A percentile compares a stretch with the other conserved stretches of the same genome.
phyloP scores from a whole-genome alignment of 2,888 invertebrate species.

The Thereva unica region DNA sequence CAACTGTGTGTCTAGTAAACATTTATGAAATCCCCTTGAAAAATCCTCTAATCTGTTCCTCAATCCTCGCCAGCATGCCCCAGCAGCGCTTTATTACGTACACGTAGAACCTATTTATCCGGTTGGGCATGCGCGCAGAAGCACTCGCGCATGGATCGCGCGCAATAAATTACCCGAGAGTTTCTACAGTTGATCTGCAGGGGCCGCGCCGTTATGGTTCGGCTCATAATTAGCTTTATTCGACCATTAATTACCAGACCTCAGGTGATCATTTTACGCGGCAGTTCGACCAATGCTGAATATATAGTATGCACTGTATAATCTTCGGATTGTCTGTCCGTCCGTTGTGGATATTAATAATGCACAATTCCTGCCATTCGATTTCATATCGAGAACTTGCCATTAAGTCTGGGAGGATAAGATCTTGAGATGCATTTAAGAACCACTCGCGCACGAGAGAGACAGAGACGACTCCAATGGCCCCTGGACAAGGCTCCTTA shows the following conservation, averaged over 20 bases:
- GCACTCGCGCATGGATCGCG: conserved; percentile 1
- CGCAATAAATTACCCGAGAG: conserved; percentile 11
- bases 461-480: conserved; percentile 2
- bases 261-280: neutral
- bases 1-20: too few species aligned
- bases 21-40: too few species aligned
- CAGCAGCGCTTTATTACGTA: neutral
- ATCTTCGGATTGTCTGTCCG: too few species aligned
- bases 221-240: conserved; percentile 6
- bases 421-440: too few species aligned
- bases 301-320: too few species aligned
- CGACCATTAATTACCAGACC: neutral
- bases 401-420: too few species aligned
- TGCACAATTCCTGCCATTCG: too few species aligned
- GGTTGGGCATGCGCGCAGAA: conserved; percentile 1
- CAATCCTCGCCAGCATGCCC: too few species aligned
- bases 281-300: neutral
- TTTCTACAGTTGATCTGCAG: neutral
- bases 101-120: conserved; percentile 9
- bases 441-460: neutral
- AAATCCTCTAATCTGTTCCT: too few species aligned
- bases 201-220: neutral
- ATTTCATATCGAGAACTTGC: too few species aligned
- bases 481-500: conserved; percentile 8
- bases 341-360: too few species aligned